Evolutionary conservation across 23 tunicate species (phyloP).

Genomic region (Halocynthia roretzi): DNA sequence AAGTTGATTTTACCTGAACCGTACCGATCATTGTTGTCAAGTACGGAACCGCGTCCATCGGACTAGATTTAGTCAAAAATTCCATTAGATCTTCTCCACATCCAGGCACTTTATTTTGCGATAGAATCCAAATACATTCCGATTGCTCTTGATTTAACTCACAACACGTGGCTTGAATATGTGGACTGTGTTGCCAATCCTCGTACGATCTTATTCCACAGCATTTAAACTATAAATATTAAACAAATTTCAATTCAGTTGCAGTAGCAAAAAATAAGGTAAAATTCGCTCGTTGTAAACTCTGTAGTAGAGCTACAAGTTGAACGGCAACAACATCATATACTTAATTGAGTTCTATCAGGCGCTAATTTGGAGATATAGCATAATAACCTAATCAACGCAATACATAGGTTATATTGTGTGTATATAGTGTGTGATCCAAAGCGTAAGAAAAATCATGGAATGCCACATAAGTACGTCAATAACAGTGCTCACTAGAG

Average conservation of each 20-base stretch:
- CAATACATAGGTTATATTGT: too few relatives aligned
- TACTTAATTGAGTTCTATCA: too few relatives aligned
- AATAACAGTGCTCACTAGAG: too few relatives aligned
- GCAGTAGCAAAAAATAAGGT: too few relatives aligned
- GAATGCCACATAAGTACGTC: too few relatives aligned
- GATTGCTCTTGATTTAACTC: neutral
- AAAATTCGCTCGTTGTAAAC: too few relatives aligned
- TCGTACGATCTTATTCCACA: conserved; percentile 53
- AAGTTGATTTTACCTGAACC: conserved; percentile 34
- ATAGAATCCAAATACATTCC: conserved; percentile 1
- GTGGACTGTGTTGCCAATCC: conserved; percentile 33
- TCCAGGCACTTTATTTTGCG: neutral
- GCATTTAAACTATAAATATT: conserved; percentile 52
- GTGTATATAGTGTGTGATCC: too few relatives aligned
- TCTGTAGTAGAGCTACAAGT: too few relatives aligned
- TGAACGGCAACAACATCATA: too few relatives aligned
- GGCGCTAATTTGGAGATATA: too few relatives aligned
- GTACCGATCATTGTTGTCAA: conserved; percentile 38
- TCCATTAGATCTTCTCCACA: conserved; percentile 43
- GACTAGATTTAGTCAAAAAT: conserved; percentile 33
- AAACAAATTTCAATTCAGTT: neutral
- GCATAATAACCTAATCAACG: too few relatives aligned
- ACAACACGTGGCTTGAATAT: conserved; percentile 31
- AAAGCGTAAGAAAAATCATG: too few relatives aligned
- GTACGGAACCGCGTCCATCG: conserved; percentile 33